Evolutionary conservation across 2,797 vertebrate genomes (phyloP).

Genomic region (Cryptoprocta ferox): DNA sequence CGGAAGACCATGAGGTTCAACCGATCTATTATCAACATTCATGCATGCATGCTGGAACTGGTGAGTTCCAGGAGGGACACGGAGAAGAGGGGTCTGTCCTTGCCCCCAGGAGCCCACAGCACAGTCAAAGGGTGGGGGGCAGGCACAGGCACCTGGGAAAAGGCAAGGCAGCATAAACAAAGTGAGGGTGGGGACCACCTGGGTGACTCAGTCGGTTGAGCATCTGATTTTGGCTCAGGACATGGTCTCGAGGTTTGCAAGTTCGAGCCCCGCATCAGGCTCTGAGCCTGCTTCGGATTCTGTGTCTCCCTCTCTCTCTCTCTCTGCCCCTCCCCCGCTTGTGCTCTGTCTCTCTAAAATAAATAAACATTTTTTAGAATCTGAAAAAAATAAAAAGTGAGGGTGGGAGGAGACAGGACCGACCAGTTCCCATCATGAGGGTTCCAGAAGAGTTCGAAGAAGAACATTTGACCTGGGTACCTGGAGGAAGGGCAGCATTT

Average conservation of each 20-base stretch:
- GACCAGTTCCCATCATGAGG: not conserved
- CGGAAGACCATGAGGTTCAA: not conserved
- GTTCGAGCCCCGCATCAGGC: no score
- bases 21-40: not conserved
- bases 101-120: not conserved
- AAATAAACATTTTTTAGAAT: no score
- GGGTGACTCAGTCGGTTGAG: no score
- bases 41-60: not conserved
- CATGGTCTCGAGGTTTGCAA: no score
- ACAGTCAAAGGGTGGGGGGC: accelerated
- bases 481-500: not conserved
- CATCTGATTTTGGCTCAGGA: no score
- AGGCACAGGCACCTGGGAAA: not conserved
- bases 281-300: no score
- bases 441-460: not conserved
- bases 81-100: not conserved
- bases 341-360: no score
- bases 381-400: not conserved
- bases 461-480: not conserved
- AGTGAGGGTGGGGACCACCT: not conserved
- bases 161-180: not conserved
- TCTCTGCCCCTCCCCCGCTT: no score
- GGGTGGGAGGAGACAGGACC: not conserved
- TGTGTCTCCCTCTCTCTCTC: no score
- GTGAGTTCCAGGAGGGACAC: not conserved